Evolutionary conservation across 2,113 vertebrate genomes (phyloP).

Genomic region (Tapirus terrestris): DNA sequence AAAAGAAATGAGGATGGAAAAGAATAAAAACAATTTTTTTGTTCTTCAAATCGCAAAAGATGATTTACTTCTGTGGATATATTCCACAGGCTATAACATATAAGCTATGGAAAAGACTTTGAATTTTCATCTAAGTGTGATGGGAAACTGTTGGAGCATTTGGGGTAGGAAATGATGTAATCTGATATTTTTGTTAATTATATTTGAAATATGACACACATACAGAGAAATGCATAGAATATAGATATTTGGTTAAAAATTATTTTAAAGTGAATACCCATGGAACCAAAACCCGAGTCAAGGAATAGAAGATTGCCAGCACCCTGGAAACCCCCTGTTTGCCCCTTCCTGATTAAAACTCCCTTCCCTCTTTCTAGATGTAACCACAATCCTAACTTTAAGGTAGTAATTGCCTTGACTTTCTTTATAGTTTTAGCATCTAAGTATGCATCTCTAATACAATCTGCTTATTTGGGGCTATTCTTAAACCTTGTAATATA

Average conservation of each 20-base stretch:
- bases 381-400: neutral
- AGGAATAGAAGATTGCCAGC: neutral
- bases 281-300: neutral
- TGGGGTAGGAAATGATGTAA: neutral
- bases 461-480: neutral
- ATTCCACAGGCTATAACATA: neutral
- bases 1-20: neutral
- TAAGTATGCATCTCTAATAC: neutral
- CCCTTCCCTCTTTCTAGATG: neutral
- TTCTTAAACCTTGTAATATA: neutral
- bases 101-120: neutral
- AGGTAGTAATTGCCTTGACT: constrained; percentile 4
- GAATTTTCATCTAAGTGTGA: neutral
- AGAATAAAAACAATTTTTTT: no score
- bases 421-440: neutral
- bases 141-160: neutral
- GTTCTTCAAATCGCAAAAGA: no score
- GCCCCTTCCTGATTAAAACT: neutral
- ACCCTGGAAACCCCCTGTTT: neutral
- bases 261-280: neutral
- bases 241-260: neutral
- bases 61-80: no score
- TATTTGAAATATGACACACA: neutral
- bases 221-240: neutral
- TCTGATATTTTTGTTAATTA: neutral